A percentile compares a stretch with the other conserved stretches of the same genome.
phyloP scores from a whole-genome alignment of 2,797 vertebrate species.

The Xiphophorus birchmanni region DNA sequence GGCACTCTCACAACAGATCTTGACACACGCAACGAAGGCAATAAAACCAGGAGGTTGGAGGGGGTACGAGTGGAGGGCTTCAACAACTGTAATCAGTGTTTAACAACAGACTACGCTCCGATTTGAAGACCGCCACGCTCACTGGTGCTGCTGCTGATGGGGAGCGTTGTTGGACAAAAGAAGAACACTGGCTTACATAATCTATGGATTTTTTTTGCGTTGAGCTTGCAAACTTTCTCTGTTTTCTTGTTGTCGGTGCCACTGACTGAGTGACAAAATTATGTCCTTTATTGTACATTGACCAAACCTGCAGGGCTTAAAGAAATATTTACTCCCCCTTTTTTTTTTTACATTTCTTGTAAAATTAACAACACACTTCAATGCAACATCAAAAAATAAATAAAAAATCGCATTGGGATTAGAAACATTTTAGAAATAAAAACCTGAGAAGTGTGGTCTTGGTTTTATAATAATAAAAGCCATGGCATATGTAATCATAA shows the following conservation, averaged over 20 bases:
- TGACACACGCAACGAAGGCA: conserved; percentile 65
- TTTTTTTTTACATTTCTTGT: background rate
- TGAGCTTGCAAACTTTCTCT: conserved; percentile 5
- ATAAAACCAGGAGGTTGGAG: conserved; percentile 52
- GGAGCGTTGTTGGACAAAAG: conserved; percentile 3
- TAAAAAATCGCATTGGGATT: background rate
- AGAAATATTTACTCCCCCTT: background rate
- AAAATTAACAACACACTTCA: background rate
- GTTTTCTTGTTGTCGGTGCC: conserved; percentile 9
- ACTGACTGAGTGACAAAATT: background rate
- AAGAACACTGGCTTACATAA: background rate
- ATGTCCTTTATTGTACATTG: background rate
- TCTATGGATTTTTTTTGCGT: background rate
- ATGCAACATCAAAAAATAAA: background rate
- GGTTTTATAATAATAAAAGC: background rate
- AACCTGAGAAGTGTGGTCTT: background rate
- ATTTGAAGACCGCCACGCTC: conserved; percentile 11
- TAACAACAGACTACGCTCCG: conserved; percentile 32
- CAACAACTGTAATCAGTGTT: conserved; percentile 54
- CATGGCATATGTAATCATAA: background rate
- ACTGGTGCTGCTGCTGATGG: background rate
- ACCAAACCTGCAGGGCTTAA: background rate
- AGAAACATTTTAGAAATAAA: background rate
- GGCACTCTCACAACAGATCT: conserved; percentile 69
- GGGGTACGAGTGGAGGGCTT: conserved; percentile 17